Conservation (phyloP, 2,113 vertebrate species). For the Panthera uncia region DNA sequence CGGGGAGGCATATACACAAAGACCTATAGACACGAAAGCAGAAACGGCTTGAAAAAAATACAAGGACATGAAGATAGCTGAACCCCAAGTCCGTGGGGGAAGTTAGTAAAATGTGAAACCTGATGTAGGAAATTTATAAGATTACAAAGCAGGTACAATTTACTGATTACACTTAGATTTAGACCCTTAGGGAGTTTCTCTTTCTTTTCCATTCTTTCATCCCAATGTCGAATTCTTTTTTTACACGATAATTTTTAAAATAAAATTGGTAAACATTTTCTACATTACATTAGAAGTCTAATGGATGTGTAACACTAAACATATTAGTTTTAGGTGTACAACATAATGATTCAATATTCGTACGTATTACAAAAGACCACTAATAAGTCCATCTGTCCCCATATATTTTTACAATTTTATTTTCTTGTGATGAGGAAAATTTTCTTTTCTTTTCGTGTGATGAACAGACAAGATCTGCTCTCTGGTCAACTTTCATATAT, state of each 20-base stretch:
- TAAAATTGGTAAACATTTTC: too few relatives aligned
- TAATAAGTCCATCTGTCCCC: not conserved
- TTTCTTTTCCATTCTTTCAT: not conserved
- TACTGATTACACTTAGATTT: not conserved
- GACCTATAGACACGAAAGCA: not conserved
- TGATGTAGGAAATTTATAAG: not conserved
- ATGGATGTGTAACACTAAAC: not conserved
- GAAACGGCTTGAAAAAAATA: not conserved
- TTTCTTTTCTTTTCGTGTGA: not conserved
- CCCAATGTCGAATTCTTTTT: not conserved
- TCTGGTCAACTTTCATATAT: not conserved
- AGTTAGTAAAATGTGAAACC: not conserved
- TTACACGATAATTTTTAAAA: not conserved
- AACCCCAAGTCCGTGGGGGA: not conserved
- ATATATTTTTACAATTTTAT: not conserved
- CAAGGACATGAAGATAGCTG: not conserved
- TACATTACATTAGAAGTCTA: not conserved
- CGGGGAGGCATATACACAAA: not conserved
- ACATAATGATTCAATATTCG: not conserved
- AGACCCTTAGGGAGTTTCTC: not conserved
- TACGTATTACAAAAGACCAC: not conserved
- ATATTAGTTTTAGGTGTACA: not conserved
- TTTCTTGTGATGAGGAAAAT: not conserved
- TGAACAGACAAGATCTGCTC: not conserved
- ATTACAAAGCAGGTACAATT: not conserved